phyloP scores from a whole-genome alignment of 2,888 invertebrate species.

The Belgica antarctica region DNA sequence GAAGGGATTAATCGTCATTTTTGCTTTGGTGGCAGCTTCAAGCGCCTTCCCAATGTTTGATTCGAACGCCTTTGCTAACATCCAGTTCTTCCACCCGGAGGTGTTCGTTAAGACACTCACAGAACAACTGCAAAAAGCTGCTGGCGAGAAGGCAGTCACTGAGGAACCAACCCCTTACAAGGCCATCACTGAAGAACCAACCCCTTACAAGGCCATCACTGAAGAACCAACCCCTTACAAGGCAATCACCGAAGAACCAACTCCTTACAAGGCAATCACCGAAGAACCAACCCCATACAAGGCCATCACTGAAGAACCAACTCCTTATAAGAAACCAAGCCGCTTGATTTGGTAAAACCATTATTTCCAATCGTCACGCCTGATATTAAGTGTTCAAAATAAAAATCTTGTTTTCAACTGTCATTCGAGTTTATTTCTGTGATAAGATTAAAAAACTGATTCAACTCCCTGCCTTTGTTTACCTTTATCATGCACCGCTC shows the following conservation, averaged over 20 bases:
- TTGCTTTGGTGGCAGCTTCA: neutral
- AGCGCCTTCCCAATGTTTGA: neutral
- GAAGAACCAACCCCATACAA: slow-evolving; percentile 1
- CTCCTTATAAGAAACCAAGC: neutral
- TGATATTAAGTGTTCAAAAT: neutral
- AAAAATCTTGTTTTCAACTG: slow-evolving; percentile 4
- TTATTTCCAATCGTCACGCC: neutral
- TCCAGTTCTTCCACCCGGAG: neutral
- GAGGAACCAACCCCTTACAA: neutral
- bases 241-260: neutral
- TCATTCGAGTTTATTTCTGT: slow-evolving; percentile 4
- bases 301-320: neutral
- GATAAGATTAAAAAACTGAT: neutral
- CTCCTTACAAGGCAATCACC: neutral
- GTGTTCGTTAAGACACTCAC: neutral
- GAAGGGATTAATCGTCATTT: neutral
- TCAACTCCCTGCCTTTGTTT: neutral
- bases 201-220: neutral
- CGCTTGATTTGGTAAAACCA: neutral
- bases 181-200: neutral
- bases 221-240: slow-evolving; percentile 12
- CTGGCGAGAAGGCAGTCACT: neutral
- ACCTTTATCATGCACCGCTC: neutral
- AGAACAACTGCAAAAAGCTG: neutral
- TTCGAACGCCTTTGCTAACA: neutral